phyloP scores from a whole-genome alignment of 2,888 invertebrate species.

The Lydus trimaculatus region DNA sequence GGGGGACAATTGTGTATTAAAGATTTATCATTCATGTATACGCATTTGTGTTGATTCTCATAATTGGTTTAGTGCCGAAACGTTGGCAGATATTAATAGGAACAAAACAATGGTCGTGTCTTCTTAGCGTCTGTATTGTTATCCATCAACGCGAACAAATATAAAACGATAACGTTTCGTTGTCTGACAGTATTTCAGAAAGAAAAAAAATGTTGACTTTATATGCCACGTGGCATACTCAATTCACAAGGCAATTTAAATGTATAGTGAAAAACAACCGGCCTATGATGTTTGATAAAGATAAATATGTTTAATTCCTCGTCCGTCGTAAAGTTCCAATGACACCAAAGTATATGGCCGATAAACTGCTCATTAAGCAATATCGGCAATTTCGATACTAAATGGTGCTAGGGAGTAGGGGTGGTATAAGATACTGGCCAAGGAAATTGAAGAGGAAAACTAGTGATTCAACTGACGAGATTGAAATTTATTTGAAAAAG shows the following conservation, averaged over 20 bases:
- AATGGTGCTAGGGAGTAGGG: background rate
- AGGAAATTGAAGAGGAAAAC: slow-evolving; percentile 33
- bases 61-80: slow-evolving; percentile 52
- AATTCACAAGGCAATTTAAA: too few relatives aligned
- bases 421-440: slow-evolving; percentile 3
- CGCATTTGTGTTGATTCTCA: slow-evolving; percentile 51
- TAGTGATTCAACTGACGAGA: slow-evolving; percentile 28
- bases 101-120: slow-evolving; percentile 49
- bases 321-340: slow-evolving; percentile 28
- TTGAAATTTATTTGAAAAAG: slow-evolving; percentile 31
- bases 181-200: slow-evolving; percentile 15
- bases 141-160: slow-evolving; percentile 41
- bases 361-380: slow-evolving; percentile 53
- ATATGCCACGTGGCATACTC: too few relatives aligned
- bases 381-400: slow-evolving; percentile 12
- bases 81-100: slow-evolving; percentile 53
- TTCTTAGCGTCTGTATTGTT: slow-evolving; percentile 45
- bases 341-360: slow-evolving; percentile 45
- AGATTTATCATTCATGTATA: slow-evolving; percentile 52
- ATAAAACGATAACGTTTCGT: slow-evolving; percentile 39
- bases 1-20: slow-evolving; percentile 47
- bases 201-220: background rate
- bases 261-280: too few relatives aligned
- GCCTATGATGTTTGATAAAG: too few relatives aligned
- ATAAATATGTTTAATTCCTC: too few relatives aligned